These are phyloP conservation scores for Ceratothoa steindachneri DNA, from an alignment of 2,888 invertebrate species.

Conservation along the genomic window DNA sequence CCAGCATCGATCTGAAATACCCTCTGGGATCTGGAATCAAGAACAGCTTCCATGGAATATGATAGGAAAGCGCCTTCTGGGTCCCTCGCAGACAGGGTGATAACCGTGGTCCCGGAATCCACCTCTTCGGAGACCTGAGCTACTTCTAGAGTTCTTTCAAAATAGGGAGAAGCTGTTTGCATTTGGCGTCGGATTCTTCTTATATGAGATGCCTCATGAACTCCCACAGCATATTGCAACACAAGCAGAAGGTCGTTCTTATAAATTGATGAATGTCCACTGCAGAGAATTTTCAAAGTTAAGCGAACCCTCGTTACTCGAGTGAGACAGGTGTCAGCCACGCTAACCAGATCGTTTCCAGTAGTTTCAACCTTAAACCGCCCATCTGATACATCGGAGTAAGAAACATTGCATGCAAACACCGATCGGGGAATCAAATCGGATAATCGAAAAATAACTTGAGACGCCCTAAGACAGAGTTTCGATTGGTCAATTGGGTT, in stretches of 20 bases:
- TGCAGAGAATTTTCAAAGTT: constrained; percentile 27
- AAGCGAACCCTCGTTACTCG: constrained; percentile 60
- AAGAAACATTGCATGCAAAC: constrained; percentile 53
- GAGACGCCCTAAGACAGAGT: constrained; percentile 71
- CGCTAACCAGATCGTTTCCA: constrained; percentile 76
- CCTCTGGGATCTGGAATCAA: constrained; percentile 79
- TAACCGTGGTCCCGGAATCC: constrained; percentile 76
- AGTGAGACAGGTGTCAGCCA: constrained; percentile 67
- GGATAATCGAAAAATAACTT: constrained; percentile 71
- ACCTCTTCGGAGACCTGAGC: constrained; percentile 86
- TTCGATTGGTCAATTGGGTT: constrained; percentile 27
- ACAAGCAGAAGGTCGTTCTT: constrained; percentile 45
- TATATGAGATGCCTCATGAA: constrained; percentile 58
- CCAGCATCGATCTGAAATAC: constrained; percentile 77
- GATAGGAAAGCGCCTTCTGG: constrained; percentile 65
- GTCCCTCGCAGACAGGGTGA: constrained; percentile 80
- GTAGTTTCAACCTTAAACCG: constrained; percentile 63
- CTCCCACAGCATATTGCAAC: constrained; percentile 51
- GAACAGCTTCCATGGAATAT: constrained; percentile 77
- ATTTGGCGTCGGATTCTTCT: constrained; percentile 65
- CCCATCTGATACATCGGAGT: constrained; percentile 39
- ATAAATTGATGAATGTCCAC: constrained; percentile 24
- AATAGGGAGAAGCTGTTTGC: constrained; percentile 78
- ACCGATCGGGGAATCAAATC: constrained; percentile 66
- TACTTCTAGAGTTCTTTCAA: constrained; percentile 82